Conservation (phyloP, 1,140 invertebrate species). For the Himalopsyche phryganea region DNA sequence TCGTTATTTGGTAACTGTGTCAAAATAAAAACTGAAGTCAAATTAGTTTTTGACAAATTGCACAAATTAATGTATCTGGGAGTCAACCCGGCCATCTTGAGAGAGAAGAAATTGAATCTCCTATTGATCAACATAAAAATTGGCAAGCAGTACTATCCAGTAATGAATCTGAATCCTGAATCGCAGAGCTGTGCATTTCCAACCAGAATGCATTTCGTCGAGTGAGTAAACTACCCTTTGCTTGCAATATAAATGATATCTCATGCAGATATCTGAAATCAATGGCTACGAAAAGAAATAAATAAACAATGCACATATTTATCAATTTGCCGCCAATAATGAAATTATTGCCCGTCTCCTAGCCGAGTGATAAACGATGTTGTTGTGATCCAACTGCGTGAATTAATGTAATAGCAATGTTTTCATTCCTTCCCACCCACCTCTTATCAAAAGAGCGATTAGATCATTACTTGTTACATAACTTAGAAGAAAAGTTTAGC, state of each 20-base stretch:
- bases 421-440: too few relatives aligned
- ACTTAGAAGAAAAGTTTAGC: too few relatives aligned
- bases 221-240: constrained; percentile 13
- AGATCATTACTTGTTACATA: too few relatives aligned
- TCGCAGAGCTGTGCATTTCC: constrained; percentile 19
- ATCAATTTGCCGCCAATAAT: too few relatives aligned
- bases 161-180: constrained; percentile 11
- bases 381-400: too few relatives aligned
- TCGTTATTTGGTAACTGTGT: constrained; percentile 10
- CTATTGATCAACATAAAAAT: constrained; percentile 23
- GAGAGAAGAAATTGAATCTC: constrained; percentile 23
- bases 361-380: too few relatives aligned
- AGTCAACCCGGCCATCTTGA: constrained; percentile 20
- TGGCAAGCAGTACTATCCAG: constrained; percentile 22
- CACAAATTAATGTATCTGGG: constrained; percentile 27
- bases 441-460: too few relatives aligned
- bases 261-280: background rate
- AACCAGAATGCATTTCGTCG: constrained; percentile 17
- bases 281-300: background rate
- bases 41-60: constrained; percentile 19
- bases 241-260: background rate
- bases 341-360: too few relatives aligned
- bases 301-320: background rate
- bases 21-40: constrained; percentile 16
- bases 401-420: too few relatives aligned